phyloP scores from a whole-genome alignment of 2,113 vertebrate species.

The Fulica atra region DNA sequence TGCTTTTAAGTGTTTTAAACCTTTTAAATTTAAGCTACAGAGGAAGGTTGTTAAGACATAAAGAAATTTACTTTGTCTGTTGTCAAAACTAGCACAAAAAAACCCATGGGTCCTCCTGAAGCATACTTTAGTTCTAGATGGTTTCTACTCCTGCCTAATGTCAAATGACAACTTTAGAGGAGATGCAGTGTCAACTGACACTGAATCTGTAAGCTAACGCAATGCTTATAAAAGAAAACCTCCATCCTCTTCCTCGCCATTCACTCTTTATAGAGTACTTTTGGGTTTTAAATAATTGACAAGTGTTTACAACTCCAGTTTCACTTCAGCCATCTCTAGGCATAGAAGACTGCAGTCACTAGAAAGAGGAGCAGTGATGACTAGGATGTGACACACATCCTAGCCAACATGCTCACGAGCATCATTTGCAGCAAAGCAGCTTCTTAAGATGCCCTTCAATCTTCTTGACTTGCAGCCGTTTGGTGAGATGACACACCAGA shows the following conservation, averaged over 20 bases:
- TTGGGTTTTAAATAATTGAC: background rate
- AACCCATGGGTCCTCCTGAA: background rate
- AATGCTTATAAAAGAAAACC: background rate
- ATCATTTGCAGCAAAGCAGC: background rate
- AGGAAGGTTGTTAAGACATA: background rate
- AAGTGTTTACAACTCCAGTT: background rate
- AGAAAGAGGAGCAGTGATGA: rapidly evolving
- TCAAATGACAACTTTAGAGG: background rate
- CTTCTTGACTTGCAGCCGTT: background rate
- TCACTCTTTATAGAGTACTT: background rate
- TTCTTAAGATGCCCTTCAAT: background rate
- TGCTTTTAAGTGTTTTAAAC: background rate
- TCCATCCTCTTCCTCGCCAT: background rate
- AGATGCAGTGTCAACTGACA: background rate
- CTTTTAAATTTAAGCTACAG: background rate
- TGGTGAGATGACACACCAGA: background rate
- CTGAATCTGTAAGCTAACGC: background rate
- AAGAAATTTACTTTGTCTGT: background rate
- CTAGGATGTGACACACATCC: rapidly evolving
- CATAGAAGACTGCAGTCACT: background rate
- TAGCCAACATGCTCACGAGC: rapidly evolving
- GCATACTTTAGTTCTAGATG: background rate
- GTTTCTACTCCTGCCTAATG: background rate
- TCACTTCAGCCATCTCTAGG: background rate
- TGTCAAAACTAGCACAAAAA: background rate